Base-by-base conservation (phyloP, 2,888 invertebrate genomes). In the Dynastes maya region DNA sequence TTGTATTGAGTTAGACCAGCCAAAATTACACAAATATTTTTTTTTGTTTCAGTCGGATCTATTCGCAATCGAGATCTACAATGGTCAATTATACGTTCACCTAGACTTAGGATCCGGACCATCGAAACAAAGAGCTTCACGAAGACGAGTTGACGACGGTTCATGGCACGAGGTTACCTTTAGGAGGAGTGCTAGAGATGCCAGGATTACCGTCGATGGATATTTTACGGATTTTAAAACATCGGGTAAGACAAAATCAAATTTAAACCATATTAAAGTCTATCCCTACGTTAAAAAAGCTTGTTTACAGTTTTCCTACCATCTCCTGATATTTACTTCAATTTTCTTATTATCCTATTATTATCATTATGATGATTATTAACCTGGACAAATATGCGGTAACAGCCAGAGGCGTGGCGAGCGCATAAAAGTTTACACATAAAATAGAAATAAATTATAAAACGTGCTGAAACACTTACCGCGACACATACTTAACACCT, bases 31-130 rank as follows among this genome's bases (percentile, higher is more conserved):
- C 32, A 37, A 37, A 37, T 5, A 37, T 37, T 9, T 58, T 2
- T 2, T 22, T 27, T 8, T 58, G 82, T 85, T 86, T 1, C 90
- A 96, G 95, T 93, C 95, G 72, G 98, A 98, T 88, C 92, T 98
- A 11, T 67, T 67, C 22, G 67, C 67, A 27, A 67, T 67, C 45
- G 67, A 67, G 16, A 67, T 67, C 8, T 45, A 67, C 27, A 67
- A 67, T 27, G 67, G 98, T 0, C 96, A 98, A 88, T 93, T 99
- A 81, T 98, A 96, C 89, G 93, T 98, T 29, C 95, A 98, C 84
- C 90, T 98, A 85, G 97, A 98, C 87, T 91, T 98, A 67, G 98
- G 98, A 0, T 96, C 97, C 2, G 98, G 98, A 0, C 94, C 96
- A 0, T 93, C 96, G 2, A 94, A 96, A 85, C 94, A 97, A 75